Conservation (phyloP, 2,888 invertebrate genomes). For the Anodontia alba region DNA sequence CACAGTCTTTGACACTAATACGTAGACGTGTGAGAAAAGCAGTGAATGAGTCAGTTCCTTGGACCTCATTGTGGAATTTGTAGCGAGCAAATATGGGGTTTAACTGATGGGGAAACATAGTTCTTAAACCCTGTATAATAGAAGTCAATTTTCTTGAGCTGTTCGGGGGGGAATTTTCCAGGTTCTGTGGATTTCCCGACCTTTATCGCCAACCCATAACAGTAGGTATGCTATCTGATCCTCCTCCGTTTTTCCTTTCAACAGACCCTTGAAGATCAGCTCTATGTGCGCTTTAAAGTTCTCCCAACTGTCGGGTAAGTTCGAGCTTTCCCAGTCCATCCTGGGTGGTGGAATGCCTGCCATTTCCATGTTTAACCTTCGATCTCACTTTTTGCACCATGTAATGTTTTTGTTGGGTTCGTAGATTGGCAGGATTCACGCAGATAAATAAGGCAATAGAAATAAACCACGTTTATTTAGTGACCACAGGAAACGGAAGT, state of each 20-base stretch:
- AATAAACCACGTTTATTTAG: too few relatives aligned
- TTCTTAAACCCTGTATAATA: not conserved
- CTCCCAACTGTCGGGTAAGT: not conserved
- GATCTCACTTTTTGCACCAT: too few relatives aligned
- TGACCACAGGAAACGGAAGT: too few relatives aligned
- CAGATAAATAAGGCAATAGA: too few relatives aligned
- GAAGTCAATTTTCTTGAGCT: not conserved
- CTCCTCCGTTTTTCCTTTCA: not conserved
- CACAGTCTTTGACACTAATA: too few relatives aligned
- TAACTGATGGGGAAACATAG: not conserved
- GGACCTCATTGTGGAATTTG: slow-evolving; percentile 33
- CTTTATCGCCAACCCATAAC: too few relatives aligned
- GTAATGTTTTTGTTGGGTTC: too few relatives aligned
- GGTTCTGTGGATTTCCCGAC: not conserved
- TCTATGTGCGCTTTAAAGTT: not conserved
- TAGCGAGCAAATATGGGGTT: slow-evolving; percentile 31
- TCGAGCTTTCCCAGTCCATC: not conserved
- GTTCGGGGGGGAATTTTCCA: not conserved
- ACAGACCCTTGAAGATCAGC: not conserved
- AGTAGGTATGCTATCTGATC: not conserved
- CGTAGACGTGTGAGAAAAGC: slow-evolving; percentile 20
- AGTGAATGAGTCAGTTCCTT: too few relatives aligned
- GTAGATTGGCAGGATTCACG: too few relatives aligned
- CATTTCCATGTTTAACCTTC: too few relatives aligned
- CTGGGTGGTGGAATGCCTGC: not conserved